phyloP scores from a whole-genome alignment of 1,140 invertebrate genomes.

The Papilio polyxenes region DNA sequence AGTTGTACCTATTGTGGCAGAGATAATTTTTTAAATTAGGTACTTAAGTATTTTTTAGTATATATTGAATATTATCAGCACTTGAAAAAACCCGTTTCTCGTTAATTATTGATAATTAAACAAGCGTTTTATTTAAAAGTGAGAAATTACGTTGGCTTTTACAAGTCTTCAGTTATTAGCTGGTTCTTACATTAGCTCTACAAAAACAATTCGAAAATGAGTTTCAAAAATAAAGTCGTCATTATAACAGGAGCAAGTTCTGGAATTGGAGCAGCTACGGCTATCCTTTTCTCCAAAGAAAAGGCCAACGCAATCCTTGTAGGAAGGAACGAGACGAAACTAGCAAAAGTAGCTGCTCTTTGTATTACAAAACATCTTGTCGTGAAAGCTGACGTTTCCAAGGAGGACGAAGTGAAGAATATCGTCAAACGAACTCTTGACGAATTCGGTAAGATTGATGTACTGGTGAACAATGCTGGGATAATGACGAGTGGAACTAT shows the following conservation, averaged over 20 bases:
- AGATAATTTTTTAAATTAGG: neutral
- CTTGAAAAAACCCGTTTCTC: neutral
- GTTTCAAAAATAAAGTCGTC: conserved; percentile 45
- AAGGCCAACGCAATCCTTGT: conserved; percentile 42
- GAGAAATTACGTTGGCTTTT: neutral
- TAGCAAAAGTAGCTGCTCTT: conserved; percentile 11
- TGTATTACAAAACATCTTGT: conserved; percentile 68
- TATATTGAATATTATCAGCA: neutral
- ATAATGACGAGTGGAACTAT: conserved; percentile 81
- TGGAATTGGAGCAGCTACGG: conserved; percentile 44
- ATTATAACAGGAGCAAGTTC: conserved; percentile 42
- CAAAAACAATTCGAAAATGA: conserved; percentile 32
- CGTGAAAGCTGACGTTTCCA: conserved; percentile 82
- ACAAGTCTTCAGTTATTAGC: neutral
- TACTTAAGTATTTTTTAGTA: neutral
- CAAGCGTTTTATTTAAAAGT: neutral
- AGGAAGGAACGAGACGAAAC: conserved; percentile 40
- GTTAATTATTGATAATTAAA: neutral
- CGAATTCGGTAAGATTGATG: conserved; percentile 81
- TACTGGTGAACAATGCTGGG: conserved; percentile 87
- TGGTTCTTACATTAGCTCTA: neutral
- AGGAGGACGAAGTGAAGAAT: conserved; percentile 81
- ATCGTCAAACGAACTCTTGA: conserved; percentile 81
- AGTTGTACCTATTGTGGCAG: too few relatives aligned
- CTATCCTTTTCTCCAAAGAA: conserved; percentile 42